Base-by-base conservation (phyloP, 2,888 invertebrate genomes). In the Polyploca ridens region DNA sequence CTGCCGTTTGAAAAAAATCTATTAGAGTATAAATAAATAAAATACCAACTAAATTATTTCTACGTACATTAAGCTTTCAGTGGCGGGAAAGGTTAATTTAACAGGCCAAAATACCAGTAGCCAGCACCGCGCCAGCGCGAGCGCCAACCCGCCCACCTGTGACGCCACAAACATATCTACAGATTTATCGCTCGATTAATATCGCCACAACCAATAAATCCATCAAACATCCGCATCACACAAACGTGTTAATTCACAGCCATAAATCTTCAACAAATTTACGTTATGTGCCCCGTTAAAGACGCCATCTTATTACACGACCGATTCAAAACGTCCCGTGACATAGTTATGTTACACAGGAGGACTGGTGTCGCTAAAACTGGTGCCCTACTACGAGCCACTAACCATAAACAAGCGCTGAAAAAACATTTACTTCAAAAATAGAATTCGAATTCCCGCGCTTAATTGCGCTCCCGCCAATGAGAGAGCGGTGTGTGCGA, bases 401-500 rank as follows among this genome's bases (percentile, higher is more conserved):
- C 83, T 75, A 78, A 77, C 85, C 84, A 82, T 88, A 87, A 88
- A 88, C 89, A 82, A 83, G 83, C 80, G 79, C 91, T 91, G 92
- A 90, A 93, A 94, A 93, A 93, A 91, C 86, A 90, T 90, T 90
- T 91, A 90, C 89, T 88, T 91, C 91, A 83, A 92, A 93, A 93
- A 93, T 93, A 93, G 92, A 90, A 90, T 93, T 93, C 87, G 87
- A 91, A 93, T 91, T 93, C 91, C 90, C 93, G 92, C 91, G 91
- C 88, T 89, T 93, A 94, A 94, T 93, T 93, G 91, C 91, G 79
- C 82, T 82, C 84, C 89, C 82, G 89, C 94, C 94, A 94, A 94
- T 94, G 88, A 89, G 87, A 81, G 87, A 65, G 79, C 76, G 81
- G 73, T 74, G 79, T 71, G 93, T 85, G 90, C 78, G 90, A 91